A percentile compares a stretch with the other conserved stretches of the same genome.
These are phyloP conservation scores for Galleria mellonella DNA, from an alignment of 1,140 invertebrate genomes.

Conservation along the genomic window DNA sequence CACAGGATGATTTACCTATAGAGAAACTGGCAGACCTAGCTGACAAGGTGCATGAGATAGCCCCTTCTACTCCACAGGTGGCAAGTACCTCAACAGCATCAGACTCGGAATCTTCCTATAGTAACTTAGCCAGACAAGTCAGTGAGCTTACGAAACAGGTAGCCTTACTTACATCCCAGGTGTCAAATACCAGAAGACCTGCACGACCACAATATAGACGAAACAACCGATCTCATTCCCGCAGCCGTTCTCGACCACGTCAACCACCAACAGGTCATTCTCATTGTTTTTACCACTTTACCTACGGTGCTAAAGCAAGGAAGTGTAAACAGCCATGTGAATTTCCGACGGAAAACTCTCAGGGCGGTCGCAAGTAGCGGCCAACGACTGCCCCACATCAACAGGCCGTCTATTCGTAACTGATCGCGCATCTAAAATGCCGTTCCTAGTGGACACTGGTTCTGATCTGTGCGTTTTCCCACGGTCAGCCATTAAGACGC, in stretches of 20 bases:
- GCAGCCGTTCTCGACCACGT: neutral
- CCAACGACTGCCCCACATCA: neutral
- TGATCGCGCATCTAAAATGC: slow-evolving; percentile 1
- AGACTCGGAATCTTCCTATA: neutral
- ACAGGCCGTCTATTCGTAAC: slow-evolving; percentile 4
- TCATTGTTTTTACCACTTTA: slow-evolving; percentile 26
- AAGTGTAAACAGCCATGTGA: neutral
- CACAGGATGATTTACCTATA: neutral
- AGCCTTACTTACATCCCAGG: neutral
- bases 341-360: neutral
- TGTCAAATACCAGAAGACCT: neutral
- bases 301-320: slow-evolving; percentile 1
- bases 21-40: neutral
- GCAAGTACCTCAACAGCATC: neutral
- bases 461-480: slow-evolving; percentile 75
- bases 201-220: neutral
- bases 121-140: neutral
- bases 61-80: neutral
- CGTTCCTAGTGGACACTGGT: slow-evolving; percentile 1
- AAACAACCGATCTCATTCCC: slow-evolving; percentile 1
- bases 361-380: slow-evolving; percentile 5
- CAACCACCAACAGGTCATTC: slow-evolving; percentile 14
- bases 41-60: slow-evolving; percentile 1
- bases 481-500: slow-evolving; percentile 49
- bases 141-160: neutral